These are phyloP conservation scores for Pelecanus crispus DNA, from an alignment of 2,113 vertebrate genomes.

Conservation along the genomic window DNA sequence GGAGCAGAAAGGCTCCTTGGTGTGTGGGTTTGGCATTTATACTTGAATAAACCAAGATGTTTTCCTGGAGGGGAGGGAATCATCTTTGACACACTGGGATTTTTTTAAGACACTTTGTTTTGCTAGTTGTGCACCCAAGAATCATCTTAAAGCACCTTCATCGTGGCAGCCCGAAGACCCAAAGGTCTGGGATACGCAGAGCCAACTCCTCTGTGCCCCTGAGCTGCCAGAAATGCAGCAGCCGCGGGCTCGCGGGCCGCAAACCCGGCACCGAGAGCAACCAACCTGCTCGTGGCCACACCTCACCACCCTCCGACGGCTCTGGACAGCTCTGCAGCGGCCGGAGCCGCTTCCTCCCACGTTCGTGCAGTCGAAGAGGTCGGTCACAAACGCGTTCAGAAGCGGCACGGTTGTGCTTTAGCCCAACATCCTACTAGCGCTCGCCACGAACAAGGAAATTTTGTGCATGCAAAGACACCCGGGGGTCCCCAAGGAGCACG, in stretches of 20 bases:
- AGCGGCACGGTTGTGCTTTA: rapidly evolving
- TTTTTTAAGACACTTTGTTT: background rate
- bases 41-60: background rate
- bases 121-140: background rate
- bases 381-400: rapidly evolving
- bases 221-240: background rate
- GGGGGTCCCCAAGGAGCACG: background rate
- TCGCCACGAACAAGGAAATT: rapidly evolving
- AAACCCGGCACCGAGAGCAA: background rate
- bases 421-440: rapidly evolving
- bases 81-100: background rate
- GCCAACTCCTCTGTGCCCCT: background rate
- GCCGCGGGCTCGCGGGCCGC: rapidly evolving
- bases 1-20: background rate
- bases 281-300: background rate
- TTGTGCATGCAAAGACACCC: rapidly evolving
- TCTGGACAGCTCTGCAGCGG: background rate
- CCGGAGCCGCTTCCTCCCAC: background rate
- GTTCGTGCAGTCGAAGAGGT: rapidly evolving
- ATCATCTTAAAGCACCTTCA: background rate
- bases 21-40: background rate
- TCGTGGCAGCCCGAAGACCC: background rate
- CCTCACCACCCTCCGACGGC: background rate
- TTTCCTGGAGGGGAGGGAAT: background rate
- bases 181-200: background rate